Base-by-base conservation (phyloP, 1,140 invertebrate genomes). In the Tribolium madens region DNA sequence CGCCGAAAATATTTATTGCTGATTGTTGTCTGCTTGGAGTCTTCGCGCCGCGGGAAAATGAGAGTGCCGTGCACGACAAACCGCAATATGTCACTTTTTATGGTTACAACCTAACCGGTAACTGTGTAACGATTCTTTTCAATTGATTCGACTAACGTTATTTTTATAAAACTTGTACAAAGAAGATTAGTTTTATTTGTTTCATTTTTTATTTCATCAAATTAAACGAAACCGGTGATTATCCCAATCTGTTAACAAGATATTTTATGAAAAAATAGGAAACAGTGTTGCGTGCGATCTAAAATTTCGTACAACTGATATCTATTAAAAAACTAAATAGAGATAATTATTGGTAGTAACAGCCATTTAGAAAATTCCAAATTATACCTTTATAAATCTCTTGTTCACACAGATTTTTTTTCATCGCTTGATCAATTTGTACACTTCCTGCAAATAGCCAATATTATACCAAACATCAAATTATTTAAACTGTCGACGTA, bases 1-100 rank as follows among this genome's bases (percentile, higher is more conserved):
- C 71, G 72, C 21, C 33, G n/a, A 68, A 52, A 69, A 64, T 64
- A 68, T 78, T 68, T 75, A 78, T 74, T 78, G 76, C 70, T 64
- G 57, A 64, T 64, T 64, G 57, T 64, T 64, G 57, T 64, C 57
- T 60, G 57, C 10, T 13, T 33, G 57, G 13, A 64, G 33, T 64
- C 57, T 64, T 64, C 57, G 21, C 26, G 57, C 57, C 12, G 26
- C 57, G 10, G 5, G 9, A 64, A 64, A 64, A 64, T 64, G 57
- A 64, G 31, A 33, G 26, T 13, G 57, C 21, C 57, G 57, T 31
- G 26, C 57, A 13, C 13, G 1, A 64, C 57, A 33, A 21, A 64
- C 21, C 57, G 57, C 57, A 64, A 64, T 64, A 42, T 33, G 57
- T 64, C 26, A 64, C 21, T 10, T 26, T 26, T 26, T 26, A 26